These are phyloP conservation scores for Centropus bengalensis DNA, from an alignment of 2,113 vertebrate genomes.

Conservation along the genomic window DNA sequence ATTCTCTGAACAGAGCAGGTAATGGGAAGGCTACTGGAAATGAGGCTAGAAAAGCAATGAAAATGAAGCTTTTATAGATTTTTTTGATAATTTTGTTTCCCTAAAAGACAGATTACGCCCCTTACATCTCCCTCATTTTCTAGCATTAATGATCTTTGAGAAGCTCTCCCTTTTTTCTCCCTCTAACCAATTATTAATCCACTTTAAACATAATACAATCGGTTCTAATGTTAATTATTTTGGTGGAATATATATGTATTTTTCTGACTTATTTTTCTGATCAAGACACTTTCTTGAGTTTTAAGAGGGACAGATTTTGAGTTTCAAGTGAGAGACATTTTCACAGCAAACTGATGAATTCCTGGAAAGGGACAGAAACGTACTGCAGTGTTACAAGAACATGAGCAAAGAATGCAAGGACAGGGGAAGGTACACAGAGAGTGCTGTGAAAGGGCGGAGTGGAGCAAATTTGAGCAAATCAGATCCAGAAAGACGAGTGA, in stretches of 20 bases:
- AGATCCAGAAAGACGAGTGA: neutral
- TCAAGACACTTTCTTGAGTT: neutral
- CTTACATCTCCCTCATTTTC: neutral
- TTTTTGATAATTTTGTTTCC: neutral
- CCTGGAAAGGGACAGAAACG: neutral
- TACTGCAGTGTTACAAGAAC: neutral
- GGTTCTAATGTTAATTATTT: neutral
- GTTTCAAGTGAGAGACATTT: neutral
- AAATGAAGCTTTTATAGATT: neutral
- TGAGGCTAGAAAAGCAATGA: constrained; percentile 14
- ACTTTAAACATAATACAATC: neutral
- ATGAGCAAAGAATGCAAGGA: neutral
- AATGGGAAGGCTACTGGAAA: neutral
- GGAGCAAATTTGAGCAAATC: neutral
- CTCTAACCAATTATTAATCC: neutral
- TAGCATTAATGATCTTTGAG: neutral
- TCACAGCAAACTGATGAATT: neutral
- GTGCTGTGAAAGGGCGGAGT: neutral
- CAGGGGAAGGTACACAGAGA: neutral
- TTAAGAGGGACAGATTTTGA: neutral
- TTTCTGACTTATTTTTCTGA: neutral
- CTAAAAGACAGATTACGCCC: neutral
- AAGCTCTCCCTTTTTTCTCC: neutral
- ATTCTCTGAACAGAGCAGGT: neutral
- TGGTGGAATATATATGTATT: neutral